Conservation (phyloP, 2,797 vertebrate species). For the Rhodeus uyekii region DNA sequence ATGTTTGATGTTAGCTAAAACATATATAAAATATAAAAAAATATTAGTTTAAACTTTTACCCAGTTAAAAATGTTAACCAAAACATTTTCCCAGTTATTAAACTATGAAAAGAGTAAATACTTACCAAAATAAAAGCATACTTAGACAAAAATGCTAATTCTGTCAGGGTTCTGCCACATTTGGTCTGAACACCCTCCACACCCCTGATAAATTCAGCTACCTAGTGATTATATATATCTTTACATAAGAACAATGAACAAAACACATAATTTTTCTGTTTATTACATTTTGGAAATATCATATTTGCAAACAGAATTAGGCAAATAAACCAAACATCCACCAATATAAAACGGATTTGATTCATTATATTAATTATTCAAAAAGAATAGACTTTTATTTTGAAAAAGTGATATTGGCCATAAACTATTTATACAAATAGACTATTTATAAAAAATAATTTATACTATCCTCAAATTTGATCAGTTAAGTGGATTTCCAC, state of each 20-base stretch:
- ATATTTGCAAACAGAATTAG: background rate
- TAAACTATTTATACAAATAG: background rate
- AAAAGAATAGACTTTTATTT: background rate
- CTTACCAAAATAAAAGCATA: background rate
- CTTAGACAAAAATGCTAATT: background rate
- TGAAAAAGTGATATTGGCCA: background rate
- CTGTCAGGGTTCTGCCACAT: no score
- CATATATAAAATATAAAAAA: no score
- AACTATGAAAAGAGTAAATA: background rate
- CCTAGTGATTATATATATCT: background rate
- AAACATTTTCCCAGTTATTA: background rate
- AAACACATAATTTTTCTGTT: background rate
- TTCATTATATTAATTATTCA: background rate
- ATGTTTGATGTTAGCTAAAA: no score
- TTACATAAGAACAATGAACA: background rate
- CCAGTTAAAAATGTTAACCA: no score
- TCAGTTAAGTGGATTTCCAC: background rate
- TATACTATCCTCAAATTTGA: background rate
- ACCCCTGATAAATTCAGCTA: no score
- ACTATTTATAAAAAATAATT: background rate
- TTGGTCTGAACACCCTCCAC: no score
- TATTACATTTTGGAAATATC: constrained; percentile 6
- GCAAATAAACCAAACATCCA: background rate
- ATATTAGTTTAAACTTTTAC: no score
- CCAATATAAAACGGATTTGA: background rate